These are phyloP conservation scores for Prosopocoilus inquinatus DNA, from an alignment of 2,888 invertebrate species.

Conservation along the genomic window DNA sequence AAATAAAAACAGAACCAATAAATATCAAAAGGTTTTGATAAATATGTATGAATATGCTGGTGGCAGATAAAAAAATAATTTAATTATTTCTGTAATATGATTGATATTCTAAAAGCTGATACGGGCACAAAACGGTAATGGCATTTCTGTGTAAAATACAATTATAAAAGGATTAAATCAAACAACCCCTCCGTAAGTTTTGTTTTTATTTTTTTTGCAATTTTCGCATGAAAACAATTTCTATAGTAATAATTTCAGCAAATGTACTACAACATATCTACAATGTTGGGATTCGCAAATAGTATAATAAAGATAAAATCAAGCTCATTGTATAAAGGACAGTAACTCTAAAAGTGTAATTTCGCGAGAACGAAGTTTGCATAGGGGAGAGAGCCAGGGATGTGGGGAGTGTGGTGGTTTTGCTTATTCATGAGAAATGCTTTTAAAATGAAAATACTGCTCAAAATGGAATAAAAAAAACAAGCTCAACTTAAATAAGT, in stretches of 20 bases:
- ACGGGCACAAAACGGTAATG: background rate
- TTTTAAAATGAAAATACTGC: conserved; percentile 48
- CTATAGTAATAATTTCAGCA: background rate
- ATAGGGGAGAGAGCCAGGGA: conserved; percentile 32
- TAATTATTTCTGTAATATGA: too few species aligned
- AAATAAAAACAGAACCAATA: too few species aligned
- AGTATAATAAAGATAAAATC: conserved; percentile 42
- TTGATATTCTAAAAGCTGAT: too few species aligned
- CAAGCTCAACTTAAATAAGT: conserved; percentile 47
- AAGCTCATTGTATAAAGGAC: conserved; percentile 36
- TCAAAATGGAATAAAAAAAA: conserved; percentile 46
- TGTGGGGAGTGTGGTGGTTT: conserved; percentile 39
- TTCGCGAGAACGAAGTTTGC: conserved; percentile 43
- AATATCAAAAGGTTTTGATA: too few species aligned
- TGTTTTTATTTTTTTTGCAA: background rate
- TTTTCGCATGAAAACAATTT: background rate
- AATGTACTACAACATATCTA: conserved; percentile 1
- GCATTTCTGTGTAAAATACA: background rate
- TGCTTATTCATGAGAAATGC: conserved; percentile 50
- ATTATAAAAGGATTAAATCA: conserved; percentile 1
- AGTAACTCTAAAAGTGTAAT: conserved; percentile 41
- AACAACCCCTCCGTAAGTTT: conserved; percentile 1
- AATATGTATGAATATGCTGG: too few species aligned
- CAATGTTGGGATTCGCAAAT: conserved; percentile 26
- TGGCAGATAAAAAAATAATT: too few species aligned